Conservation (phyloP, 2,888 invertebrate species). For the Blomia tropicalis region DNA sequence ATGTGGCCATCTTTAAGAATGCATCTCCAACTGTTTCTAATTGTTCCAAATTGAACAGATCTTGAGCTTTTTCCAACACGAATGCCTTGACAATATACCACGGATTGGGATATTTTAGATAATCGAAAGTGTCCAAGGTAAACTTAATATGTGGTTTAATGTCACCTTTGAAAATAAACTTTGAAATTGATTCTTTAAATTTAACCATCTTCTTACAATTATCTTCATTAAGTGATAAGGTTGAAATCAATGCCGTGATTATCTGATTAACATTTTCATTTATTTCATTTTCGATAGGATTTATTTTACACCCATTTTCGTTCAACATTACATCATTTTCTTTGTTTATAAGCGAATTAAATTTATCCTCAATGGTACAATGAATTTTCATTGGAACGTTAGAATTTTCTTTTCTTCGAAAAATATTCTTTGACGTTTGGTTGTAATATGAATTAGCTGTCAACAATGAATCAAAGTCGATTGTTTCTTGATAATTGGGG, state of each 20-base stretch:
- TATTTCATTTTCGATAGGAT: not conserved
- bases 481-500: not conserved
- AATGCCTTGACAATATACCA: conserved; percentile 42
- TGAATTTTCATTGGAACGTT: too few species aligned
- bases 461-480: not conserved
- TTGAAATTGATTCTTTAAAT: too few species aligned
- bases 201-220: too few species aligned
- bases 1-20: conserved; percentile 60
- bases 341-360: too few species aligned
- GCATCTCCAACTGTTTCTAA: conserved; percentile 76
- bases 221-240: too few species aligned
- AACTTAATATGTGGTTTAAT: not conserved
- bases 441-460: not conserved
- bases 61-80: conserved; percentile 53
- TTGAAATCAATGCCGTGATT: too few species aligned
- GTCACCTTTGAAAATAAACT: not conserved
- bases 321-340: too few species aligned
- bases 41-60: conserved; percentile 60
- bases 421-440: not conserved
- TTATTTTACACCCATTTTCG: too few species aligned
- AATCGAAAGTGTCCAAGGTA: not conserved
- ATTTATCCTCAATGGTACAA: too few species aligned
- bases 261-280: not conserved
- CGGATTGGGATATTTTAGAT: conserved; percentile 2
- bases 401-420: too few species aligned